These are phyloP conservation scores for Acromyrmex heyeri DNA, from an alignment of 1,140 invertebrate species.

Conservation along the genomic window DNA sequence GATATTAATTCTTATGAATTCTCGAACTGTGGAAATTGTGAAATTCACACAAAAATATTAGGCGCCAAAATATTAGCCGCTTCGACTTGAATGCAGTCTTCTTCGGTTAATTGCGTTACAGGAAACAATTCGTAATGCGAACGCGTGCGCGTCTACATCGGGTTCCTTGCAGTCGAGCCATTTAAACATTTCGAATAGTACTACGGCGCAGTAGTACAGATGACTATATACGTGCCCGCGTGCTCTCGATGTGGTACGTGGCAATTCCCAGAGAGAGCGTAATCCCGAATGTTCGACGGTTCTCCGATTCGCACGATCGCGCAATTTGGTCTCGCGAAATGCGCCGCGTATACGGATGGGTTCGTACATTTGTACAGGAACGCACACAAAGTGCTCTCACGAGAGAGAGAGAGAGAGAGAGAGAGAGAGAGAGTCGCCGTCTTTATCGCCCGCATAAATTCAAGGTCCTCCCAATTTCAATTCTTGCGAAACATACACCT, in stretches of 20 bases:
- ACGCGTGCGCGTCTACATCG: not conserved
- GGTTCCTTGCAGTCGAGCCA: slow-evolving; percentile 62
- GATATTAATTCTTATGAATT: too few relatives aligned
- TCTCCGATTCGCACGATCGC: slow-evolving; percentile 74
- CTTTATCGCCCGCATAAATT: slow-evolving; percentile 70
- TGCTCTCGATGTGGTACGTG: slow-evolving; percentile 57
- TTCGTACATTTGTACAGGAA: slow-evolving; percentile 15
- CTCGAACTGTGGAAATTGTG: too few relatives aligned
- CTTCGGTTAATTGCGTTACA: too few relatives aligned
- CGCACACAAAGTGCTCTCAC: not conserved
- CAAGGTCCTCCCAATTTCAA: slow-evolving; percentile 63
- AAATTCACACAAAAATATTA: too few relatives aligned
- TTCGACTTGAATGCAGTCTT: too few relatives aligned
- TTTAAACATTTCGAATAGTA: slow-evolving; percentile 76
- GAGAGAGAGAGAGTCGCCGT: slow-evolving; percentile 1
- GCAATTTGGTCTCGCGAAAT: slow-evolving; percentile 69
- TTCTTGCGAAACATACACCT: slow-evolving; percentile 55
- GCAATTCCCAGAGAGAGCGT: slow-evolving; percentile 70
- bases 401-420: not conserved
- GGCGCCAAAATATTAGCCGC: too few relatives aligned
- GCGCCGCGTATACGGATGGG: slow-evolving; percentile 11
- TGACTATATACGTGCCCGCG: slow-evolving; percentile 39
- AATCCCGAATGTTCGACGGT: slow-evolving; percentile 69
- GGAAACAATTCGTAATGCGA: slow-evolving; percentile 34
- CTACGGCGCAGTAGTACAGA: slow-evolving; percentile 41